phyloP scores from a whole-genome alignment of 2,113 vertebrate genomes.

The Halichoerus grypus region DNA sequence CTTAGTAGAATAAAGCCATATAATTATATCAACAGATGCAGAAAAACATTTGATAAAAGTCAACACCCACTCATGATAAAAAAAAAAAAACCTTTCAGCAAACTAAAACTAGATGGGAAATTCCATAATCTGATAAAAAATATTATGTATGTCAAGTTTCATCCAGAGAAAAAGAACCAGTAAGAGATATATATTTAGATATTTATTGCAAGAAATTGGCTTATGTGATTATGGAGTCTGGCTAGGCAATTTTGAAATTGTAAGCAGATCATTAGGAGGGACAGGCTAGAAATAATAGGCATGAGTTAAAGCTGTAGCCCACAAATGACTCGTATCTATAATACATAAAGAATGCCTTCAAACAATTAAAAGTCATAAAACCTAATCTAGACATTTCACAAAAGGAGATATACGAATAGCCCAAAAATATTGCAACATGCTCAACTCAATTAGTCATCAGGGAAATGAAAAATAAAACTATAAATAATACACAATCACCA shows the following conservation, averaged over 20 bases:
- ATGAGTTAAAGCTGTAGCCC: not conserved
- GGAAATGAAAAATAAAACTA: constrained; percentile 1
- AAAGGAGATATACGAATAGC: not conserved
- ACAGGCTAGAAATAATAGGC: not conserved
- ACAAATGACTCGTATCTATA: not conserved
- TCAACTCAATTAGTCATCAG: not conserved
- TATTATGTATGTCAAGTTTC: not conserved
- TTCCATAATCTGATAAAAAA: not conserved
- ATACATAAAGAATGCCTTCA: not conserved
- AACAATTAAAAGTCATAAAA: constrained; percentile 17
- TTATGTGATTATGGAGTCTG: not conserved
- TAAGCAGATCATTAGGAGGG: not conserved
- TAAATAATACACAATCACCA: not conserved
- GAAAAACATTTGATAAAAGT: not conserved
- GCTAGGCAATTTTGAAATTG: not conserved
- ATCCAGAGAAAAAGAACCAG: not conserved
- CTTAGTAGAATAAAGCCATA: not conserved
- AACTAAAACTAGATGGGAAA: not conserved
- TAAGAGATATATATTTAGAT: not conserved
- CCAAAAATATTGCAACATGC: not conserved
- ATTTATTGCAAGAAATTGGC: not conserved
- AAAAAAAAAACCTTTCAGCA: not conserved
- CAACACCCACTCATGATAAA: not conserved
- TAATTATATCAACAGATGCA: not conserved
- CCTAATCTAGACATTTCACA: not conserved